Conservation (phyloP, 1,140 invertebrate species). For the Zaprionus kolodkinae region DNA sequence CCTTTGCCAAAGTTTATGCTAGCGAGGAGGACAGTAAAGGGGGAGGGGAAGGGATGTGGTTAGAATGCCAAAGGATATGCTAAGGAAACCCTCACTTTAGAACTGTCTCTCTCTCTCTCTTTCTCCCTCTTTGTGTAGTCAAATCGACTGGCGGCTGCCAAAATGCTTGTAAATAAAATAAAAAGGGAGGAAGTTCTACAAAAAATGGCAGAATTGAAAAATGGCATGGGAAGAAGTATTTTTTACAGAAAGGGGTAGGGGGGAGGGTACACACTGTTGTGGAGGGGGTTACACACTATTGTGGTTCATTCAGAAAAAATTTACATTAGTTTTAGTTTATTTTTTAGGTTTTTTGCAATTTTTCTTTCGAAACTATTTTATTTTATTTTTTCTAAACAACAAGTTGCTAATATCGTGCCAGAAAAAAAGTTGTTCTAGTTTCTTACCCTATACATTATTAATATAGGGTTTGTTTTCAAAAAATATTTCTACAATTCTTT, state of each 20-base stretch:
- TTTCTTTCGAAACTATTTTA: background rate
- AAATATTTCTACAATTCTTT: background rate
- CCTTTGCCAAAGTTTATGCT: conserved; percentile 61
- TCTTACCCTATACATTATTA: background rate
- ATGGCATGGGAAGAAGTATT: background rate
- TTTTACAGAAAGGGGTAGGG: too few relatives aligned
- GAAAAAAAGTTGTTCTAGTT: too few relatives aligned
- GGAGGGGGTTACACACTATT: background rate
- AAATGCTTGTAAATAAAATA: conserved; percentile 24
- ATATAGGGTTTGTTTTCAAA: background rate
- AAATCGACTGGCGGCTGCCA: conserved; percentile 34
- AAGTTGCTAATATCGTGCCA: background rate
- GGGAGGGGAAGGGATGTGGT: conserved; percentile 10
- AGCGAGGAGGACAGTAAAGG: conserved; percentile 27
- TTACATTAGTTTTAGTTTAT: conserved; percentile 4
- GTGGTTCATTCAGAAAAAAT: background rate
- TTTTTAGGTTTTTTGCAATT: too few relatives aligned
- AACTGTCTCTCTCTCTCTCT: background rate
- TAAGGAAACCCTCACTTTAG: conserved; percentile 14
- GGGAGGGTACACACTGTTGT: background rate
- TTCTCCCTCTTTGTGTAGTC: background rate
- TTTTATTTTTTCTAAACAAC: background rate
- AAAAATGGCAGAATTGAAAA: conserved; percentile 37
- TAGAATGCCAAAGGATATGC: conserved; percentile 25
- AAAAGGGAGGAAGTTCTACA: conserved; percentile 32